Evolutionary conservation across 2,888 invertebrate species (phyloP), one percentile per base, ranked within the genome.

Genomic region (Tuberolachnus salignus): DNA sequence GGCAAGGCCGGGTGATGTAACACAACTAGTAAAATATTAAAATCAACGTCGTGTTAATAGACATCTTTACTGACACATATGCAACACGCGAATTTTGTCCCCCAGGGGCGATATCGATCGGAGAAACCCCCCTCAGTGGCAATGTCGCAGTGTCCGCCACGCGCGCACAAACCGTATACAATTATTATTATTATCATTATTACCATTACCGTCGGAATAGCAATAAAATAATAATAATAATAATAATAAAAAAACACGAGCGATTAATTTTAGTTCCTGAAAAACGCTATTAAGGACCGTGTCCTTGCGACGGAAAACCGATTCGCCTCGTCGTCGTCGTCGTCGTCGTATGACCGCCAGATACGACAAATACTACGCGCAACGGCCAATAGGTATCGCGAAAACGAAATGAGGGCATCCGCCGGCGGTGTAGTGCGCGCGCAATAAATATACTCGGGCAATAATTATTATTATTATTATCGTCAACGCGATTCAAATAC

Each of bases 291-390:
- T 64, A 66, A 64, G 74, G 44, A 6, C 55, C n/a, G 14, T 23
- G 74, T 64, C 64, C 74, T 66, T 73, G 72, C 16, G 16, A 51
- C 42, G 72, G 51, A 73, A 73, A 73, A 49, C 72, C 72, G 72
- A 73, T 63, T 51, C 61, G 63, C 61, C 72, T 63, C 72, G 72
- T 49, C 61, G n/a, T n/a, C 26, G 26, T 23, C n/a, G 44, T 46
- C n/a, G n/a, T n/a, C n/a, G n/a, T n/a, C n/a, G n/a, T 51, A 4
- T 51, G 49, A 16, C 4, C 16, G 49, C 16, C 1, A 14, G 46
- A 46, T 3, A 46, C 46, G 46, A 21, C 21, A 21, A 21, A 57
- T 13, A 57, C 8, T 19, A 23, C 55, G n/a, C 21, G 46, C 66
- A 10, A 66, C 16, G n/a, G 6, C 66, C 34, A 6, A 34, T n/a